Evolutionary conservation across 2,113 vertebrate genomes (phyloP), one percentile per base, ranked within the genome.

Genomic region (Salvelinus namaycush): DNA sequence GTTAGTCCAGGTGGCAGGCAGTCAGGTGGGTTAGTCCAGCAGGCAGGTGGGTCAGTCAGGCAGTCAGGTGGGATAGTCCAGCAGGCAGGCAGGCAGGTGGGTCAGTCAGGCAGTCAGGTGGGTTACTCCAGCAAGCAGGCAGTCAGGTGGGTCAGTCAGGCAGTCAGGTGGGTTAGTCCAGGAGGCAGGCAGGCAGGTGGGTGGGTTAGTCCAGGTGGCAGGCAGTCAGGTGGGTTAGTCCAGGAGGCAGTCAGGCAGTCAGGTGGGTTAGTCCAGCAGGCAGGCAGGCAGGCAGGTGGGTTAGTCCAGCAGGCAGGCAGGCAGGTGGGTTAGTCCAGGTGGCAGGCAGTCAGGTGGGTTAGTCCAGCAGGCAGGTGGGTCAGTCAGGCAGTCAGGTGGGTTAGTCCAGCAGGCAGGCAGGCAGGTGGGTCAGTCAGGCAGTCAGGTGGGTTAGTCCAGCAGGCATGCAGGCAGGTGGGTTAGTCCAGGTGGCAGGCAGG

Each of bases 351-450:
- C 49, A 72, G 48, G n/a, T 18, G 16, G 8, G 67, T 68, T 3
- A 3, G 81, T 80, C n/a, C 22, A 29, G 22, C 60, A 64, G 60
- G 5, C 49, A 39, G 31, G 27, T 39, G 13, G 8, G 67, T 68
- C 26, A 13, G 16, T 7, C 20, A 44, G 62, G 18, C 14, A n/a
- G 49, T 60, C 49, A 72, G 24, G 13, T 18, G 16, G 9, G 34
- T 69, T 9, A 1, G 31, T 68, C 27, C 29, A 18, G 7, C 11
- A 16, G 11, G 13, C 29, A 60, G 60, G 24, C 14, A n/a, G 49
- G n/a, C 49, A 72, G 24, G 22, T 18, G 16, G 9, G 67, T 69
- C 1, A 3, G 67, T 39, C 20, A 18, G 18, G 24, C 29, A 73
- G 82, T 5, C 29, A 31, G 29, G 29, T 31, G 29, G 29, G 29